These are phyloP conservation scores for Prunella fulvescens DNA, from an alignment of 2,113 vertebrate genomes.

Conservation along the genomic window DNA sequence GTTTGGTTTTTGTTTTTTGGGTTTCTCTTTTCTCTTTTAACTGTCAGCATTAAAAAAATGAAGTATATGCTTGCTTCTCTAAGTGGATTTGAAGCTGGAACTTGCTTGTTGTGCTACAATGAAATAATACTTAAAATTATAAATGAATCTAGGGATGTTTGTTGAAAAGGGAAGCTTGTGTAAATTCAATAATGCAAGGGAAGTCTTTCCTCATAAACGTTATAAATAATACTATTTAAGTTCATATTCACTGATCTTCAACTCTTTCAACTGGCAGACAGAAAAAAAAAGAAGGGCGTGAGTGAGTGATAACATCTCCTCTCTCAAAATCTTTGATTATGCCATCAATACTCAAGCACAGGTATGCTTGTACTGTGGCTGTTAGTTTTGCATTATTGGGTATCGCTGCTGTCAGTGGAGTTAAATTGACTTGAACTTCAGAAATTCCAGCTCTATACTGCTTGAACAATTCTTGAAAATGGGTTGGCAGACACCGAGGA, in stretches of 20 bases:
- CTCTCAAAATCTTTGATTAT: neutral
- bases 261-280: neutral
- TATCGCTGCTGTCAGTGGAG: rapidly evolving
- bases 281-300: neutral
- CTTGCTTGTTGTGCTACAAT: neutral
- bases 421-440: neutral
- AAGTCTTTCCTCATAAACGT: neutral
- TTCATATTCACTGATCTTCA: neutral
- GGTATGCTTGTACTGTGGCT: rapidly evolving
- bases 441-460: neutral
- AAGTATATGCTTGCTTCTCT: neutral
- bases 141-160: neutral
- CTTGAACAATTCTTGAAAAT: neutral
- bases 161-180: neutral
- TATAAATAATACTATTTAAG: neutral
- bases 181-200: neutral
- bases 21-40: neutral
- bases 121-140: neutral
- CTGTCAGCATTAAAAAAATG: neutral
- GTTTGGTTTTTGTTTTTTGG: neutral
- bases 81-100: neutral
- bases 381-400: neutral
- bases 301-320: neutral
- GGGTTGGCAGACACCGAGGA: rapidly evolving
- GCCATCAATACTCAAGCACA: neutral